Evolutionary conservation across 2,797 vertebrate genomes (phyloP).

Genomic region (Sternarchorhynchus goeldii): DNA sequence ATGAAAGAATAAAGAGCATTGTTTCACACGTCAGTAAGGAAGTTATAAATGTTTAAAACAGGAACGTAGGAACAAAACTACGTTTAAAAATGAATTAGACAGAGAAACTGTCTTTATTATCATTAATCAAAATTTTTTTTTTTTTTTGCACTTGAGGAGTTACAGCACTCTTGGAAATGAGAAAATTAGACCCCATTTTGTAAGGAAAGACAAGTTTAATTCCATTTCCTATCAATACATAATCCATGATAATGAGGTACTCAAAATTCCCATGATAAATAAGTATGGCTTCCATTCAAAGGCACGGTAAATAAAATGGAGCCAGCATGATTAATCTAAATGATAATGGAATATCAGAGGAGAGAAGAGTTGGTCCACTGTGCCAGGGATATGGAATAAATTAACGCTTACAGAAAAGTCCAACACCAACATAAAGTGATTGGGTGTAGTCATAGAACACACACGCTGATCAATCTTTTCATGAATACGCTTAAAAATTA

Average conservation of each 20-base stretch:
- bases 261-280: constrained; percentile 74
- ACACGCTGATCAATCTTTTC: constrained; percentile 46
- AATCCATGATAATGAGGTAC: constrained; percentile 77
- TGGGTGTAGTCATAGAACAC: background rate
- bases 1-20: too few relatives aligned
- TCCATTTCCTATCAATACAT: constrained; percentile 72
- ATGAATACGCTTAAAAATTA: constrained; percentile 55
- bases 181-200: constrained; percentile 57
- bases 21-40: too few relatives aligned
- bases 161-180: constrained; percentile 30
- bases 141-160: constrained; percentile 41
- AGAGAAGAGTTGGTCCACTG: constrained; percentile 58
- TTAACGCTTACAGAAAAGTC: constrained; percentile 54
- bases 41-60: too few relatives aligned
- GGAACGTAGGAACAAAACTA: too few relatives aligned
- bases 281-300: constrained; percentile 70
- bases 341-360: constrained; percentile 69
- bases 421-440: constrained; percentile 47
- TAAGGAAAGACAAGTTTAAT: constrained; percentile 68
- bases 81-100: too few relatives aligned
- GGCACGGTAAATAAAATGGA: constrained; percentile 79
- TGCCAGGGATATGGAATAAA: constrained; percentile 67
- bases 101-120: background rate
- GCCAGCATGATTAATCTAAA: constrained; percentile 73
- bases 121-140: background rate